Evolutionary conservation across 2,888 invertebrate species (phyloP).

Genomic region (Callyntrura sp.): DNA sequence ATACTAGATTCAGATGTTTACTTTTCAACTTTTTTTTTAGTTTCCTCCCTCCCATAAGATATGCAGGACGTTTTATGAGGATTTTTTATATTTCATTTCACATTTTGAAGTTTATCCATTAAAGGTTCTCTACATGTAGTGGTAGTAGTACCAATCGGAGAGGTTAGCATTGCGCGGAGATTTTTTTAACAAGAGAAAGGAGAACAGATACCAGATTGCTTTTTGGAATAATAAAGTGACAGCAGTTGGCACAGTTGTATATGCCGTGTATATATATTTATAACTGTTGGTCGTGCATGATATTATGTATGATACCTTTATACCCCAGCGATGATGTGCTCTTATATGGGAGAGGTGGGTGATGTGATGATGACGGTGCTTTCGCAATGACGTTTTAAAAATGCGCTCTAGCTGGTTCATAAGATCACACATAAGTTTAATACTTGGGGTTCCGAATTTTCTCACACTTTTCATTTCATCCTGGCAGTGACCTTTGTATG

Average conservation of each 20-base stretch:
- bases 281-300: no score
- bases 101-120: no score
- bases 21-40: no score
- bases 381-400: conserved; percentile 41
- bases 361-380: neutral
- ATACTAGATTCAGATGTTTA: neutral
- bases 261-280: neutral
- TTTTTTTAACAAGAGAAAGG: neutral
- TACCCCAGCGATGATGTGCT: no score
- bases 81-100: no score
- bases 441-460: conserved; percentile 42
- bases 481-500: conserved; percentile 33
- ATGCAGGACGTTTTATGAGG: no score
- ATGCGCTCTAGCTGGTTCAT: conserved; percentile 4
- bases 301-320: no score
- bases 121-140: no score
- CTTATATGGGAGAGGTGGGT: neutral
- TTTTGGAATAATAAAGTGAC: conserved; percentile 35
- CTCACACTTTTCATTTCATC: conserved; percentile 35
- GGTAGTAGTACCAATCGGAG: no score
- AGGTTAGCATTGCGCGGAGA: neutral
- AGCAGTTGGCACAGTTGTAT: conserved; percentile 17
- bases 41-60: no score
- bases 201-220: conserved; percentile 33
- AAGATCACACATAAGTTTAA: conserved; percentile 19